Conservation (phyloP, 2,113 vertebrate genomes). For the Synchiropus splendidus region DNA sequence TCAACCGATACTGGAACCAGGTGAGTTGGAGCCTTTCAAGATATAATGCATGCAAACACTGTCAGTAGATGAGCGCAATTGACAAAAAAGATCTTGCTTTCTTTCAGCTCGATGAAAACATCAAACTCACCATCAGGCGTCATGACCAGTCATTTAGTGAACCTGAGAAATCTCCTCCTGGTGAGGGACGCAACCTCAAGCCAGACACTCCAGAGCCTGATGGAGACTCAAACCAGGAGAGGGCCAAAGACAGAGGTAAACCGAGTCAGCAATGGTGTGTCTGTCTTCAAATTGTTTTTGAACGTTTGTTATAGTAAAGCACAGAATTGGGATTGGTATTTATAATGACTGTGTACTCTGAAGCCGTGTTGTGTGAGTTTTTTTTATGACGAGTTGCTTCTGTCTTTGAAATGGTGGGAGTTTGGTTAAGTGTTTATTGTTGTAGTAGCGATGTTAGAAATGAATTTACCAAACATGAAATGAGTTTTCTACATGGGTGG, state of each 20-base stretch:
- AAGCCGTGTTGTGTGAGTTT: no score
- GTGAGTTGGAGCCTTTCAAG: slow-evolving; percentile 43
- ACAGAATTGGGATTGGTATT: neutral
- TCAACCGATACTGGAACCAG: slow-evolving; percentile 97
- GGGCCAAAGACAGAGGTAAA: slow-evolving; percentile 68
- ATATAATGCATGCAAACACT: neutral
- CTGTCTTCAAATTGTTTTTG: neutral
- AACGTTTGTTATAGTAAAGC: no score
- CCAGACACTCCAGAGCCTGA: slow-evolving; percentile 83
- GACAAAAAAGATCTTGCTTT: neutral
- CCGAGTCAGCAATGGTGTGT: neutral
- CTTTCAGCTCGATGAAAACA: slow-evolving; percentile 87
- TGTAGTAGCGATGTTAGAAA: no score
- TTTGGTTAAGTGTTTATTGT: no score
- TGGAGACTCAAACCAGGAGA: slow-evolving; percentile 90
- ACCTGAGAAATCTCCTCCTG: slow-evolving; percentile 72
- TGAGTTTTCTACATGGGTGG: no score
- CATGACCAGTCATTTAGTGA: slow-evolving; percentile 75
- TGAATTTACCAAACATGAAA: no score
- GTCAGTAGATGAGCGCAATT: neutral
- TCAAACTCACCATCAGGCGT: slow-evolving; percentile 77
- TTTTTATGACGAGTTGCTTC: no score
- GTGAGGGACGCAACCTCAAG: slow-evolving; percentile 68
- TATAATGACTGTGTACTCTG: no score
- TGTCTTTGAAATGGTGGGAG: no score